phyloP scores from a whole-genome alignment of 2,797 vertebrate species.

The Spatula versicolor region DNA sequence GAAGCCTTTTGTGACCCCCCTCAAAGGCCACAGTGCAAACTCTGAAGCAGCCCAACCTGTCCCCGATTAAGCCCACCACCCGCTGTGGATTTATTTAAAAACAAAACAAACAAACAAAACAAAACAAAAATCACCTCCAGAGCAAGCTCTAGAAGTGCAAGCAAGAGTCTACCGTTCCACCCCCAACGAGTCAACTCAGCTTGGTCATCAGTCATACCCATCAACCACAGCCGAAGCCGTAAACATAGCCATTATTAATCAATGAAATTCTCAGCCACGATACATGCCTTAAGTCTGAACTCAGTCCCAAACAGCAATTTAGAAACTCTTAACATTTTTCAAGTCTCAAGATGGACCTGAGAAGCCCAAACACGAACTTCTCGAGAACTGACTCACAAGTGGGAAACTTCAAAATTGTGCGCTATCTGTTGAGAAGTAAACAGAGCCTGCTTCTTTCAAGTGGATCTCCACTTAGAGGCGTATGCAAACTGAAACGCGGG shows the following conservation, averaged over 20 bases:
- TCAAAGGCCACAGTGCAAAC: background rate
- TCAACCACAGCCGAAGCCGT: background rate
- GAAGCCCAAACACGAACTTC: background rate
- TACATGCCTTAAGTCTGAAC: background rate
- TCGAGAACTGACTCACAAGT: background rate
- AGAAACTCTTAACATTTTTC: background rate
- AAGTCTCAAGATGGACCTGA: background rate
- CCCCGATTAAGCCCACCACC: background rate
- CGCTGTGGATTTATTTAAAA: background rate
- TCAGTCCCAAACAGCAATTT: background rate
- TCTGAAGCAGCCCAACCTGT: background rate
- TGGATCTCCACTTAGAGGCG: background rate
- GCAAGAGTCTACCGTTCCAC: background rate
- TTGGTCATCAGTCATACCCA: background rate
- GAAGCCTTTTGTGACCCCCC: accelerated
- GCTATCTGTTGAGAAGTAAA: background rate
- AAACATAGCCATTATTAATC: background rate
- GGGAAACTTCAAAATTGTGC: background rate
- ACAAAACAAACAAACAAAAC: too few species aligned
- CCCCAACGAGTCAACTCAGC: background rate
- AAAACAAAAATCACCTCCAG: background rate
- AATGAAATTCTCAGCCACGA: background rate
- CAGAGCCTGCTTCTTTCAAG: background rate
- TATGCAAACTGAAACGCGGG: background rate
- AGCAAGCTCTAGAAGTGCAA: background rate